Evolutionary conservation across 1,140 invertebrate species (phyloP), one percentile per base, ranked within the genome.

Genomic region (Apis cerana): DNA sequence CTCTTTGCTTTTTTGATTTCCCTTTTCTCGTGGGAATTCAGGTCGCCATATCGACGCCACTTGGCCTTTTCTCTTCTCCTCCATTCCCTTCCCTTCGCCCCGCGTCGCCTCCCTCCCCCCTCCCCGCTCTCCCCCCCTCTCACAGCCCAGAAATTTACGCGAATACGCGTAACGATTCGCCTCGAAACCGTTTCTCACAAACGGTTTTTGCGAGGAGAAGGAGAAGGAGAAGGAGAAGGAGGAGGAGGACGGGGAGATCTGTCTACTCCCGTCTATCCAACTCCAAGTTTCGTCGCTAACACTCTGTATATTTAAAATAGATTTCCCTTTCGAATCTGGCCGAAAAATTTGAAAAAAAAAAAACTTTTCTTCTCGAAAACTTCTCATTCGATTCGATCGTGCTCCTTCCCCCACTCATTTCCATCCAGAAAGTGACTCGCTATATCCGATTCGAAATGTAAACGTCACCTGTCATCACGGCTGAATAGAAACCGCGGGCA

Each of bases 1-100:
- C 84, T 88, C 82, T 84, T 67, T 67, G 83, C 70, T 54, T 75
- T 77, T 71, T 81, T 74, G 64, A 70, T 84, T 80, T 86, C 82
- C 67, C 64, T 43, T 54, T 80, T 76, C 74, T 78, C 62, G 59
- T 74, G 64, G 69, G 67, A 85, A 78, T 83, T 83, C 83, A 72
- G 78, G 43, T 83, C 88, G 71, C 75, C 77, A 54, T 87, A 82
- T 82, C 58, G 69, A 76, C 88, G 76, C 59, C 75, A 56, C 78
- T 83, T 83, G 48, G 64, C 59, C 74, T 72, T 19, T 65, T 71
- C 70, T 77, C 64, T 13, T 61, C 69, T 48, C 59, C 52, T 21
- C 50, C 21, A 19, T 33, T 21, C 33, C 4, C 10, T 21, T 21
- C 64, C 11, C 17, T 12, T 17, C 17, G 4, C 10, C 1, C 10